These are phyloP conservation scores for Merops nubicus DNA, from an alignment of 2,113 vertebrate species.

Conservation along the genomic window DNA sequence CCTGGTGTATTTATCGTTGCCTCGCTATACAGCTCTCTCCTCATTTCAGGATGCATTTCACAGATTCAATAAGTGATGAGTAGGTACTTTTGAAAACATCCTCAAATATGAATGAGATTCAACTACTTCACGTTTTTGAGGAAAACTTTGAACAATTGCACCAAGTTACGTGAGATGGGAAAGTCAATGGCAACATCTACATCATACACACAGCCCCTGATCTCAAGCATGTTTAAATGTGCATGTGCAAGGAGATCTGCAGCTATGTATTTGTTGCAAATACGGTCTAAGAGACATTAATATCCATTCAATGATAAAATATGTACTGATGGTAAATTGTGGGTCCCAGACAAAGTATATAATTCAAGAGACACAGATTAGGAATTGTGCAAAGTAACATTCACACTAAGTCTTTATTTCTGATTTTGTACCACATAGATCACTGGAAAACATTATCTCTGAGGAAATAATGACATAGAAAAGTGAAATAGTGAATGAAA, in stretches of 20 bases:
- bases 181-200: not conserved
- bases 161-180: not conserved
- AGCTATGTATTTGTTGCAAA: accelerated
- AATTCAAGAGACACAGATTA: not conserved
- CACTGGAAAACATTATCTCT: not conserved
- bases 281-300: accelerated
- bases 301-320: too few relatives aligned
- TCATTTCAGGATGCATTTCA: not conserved
- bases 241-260: not conserved
- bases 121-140: not conserved
- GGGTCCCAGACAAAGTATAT: not conserved
- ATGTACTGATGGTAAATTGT: not conserved
- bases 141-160: not conserved
- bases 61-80: not conserved
- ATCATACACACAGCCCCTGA: not conserved
- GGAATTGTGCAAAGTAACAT: not conserved
- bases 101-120: not conserved
- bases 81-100: not conserved
- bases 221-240: too few relatives aligned
- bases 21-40: not conserved
- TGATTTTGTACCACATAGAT: not conserved
- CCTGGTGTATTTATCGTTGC: not conserved
- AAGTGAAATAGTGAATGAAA: not conserved
- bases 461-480: not conserved
- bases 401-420: not conserved